Evolutionary conservation across 1,140 invertebrate species (phyloP).

Genomic region (Hyphantria cunea): DNA sequence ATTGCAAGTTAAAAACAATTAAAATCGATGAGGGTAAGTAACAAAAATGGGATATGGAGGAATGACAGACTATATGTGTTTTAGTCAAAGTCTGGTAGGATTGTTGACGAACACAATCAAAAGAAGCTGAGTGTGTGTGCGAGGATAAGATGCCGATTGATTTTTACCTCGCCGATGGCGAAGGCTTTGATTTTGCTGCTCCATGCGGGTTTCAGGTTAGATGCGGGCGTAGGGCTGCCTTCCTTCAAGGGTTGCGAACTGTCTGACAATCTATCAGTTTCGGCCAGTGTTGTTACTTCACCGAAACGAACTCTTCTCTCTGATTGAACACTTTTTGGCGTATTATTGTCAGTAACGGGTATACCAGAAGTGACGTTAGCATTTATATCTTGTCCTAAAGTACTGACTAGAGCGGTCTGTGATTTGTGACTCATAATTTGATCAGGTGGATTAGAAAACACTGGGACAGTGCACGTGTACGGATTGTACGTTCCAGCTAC

Average conservation of each 20-base stretch:
- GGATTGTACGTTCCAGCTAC: conserved; percentile 75
- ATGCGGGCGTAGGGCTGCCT: conserved; percentile 60
- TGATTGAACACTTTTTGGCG: conserved; percentile 62
- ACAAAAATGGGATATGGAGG: conserved; percentile 63
- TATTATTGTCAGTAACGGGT: conserved; percentile 49
- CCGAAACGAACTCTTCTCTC: conserved; percentile 77
- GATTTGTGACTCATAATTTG: conserved; percentile 44
- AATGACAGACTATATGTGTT: conserved; percentile 61
- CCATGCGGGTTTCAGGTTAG: conserved; percentile 71
- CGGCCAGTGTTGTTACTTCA: conserved; percentile 66
- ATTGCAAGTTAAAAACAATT: conserved; percentile 66
- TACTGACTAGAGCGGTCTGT: conserved; percentile 48
- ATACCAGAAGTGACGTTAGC: conserved; percentile 61
- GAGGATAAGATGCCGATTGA: conserved; percentile 67
- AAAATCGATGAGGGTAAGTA: conserved; percentile 47
- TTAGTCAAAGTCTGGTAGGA: conserved; percentile 59
- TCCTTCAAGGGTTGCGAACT: conserved; percentile 61
- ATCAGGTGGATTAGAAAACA: conserved; percentile 50
- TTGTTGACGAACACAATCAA: conserved; percentile 80
- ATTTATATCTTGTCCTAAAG: conserved; percentile 63
- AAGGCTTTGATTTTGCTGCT: conserved; percentile 79
- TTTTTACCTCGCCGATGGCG: conserved; percentile 79
- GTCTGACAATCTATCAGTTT: conserved; percentile 57
- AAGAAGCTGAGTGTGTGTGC: conserved; percentile 71
- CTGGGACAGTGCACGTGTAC: conserved; percentile 62